Evolutionary conservation across 2,888 invertebrate species (phyloP).

Genomic region (Ochlodes sylvanus): DNA sequence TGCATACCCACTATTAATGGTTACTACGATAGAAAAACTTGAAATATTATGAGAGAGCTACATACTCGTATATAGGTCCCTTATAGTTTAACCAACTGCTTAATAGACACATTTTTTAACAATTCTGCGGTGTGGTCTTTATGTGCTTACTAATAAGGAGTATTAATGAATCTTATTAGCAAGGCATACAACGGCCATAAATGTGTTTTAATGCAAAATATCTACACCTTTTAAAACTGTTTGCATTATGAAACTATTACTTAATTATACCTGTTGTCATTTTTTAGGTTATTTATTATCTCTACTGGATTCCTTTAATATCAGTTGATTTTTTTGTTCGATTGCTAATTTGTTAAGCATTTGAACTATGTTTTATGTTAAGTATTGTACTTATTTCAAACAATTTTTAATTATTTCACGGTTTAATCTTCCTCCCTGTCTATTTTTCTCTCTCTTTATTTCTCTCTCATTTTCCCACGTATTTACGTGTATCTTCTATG

Average conservation of each 20-base stretch:
- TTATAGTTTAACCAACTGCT: background rate
- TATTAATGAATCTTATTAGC: constrained; percentile 22
- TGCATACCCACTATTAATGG: too few species aligned
- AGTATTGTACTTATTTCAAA: too few species aligned
- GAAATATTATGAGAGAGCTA: background rate
- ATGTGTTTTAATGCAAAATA: constrained; percentile 9
- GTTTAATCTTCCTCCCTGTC: too few species aligned
- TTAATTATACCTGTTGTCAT: constrained; percentile 17
- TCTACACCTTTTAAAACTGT: constrained; percentile 3
- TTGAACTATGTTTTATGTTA: too few species aligned
- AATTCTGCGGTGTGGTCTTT: constrained; percentile 11
- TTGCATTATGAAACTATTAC: background rate
- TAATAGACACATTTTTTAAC: constrained; percentile 9
- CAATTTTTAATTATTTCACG: too few species aligned
- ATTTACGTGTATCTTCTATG: too few species aligned
- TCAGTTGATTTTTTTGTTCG: background rate
- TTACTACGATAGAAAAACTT: too few species aligned
- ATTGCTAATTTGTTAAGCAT: background rate
- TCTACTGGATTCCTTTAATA: background rate
- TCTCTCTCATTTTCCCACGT: too few species aligned
- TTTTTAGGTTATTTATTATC: constrained; percentile 7
- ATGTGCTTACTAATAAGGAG: constrained; percentile 20
- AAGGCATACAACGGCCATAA: constrained; percentile 11
- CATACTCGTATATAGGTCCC: background rate
- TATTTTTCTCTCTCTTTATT: too few species aligned